These are phyloP conservation scores for Parazoanthus atlanticus DNA, from an alignment of 92 coral and sea anemone genomes.

Conservation along the genomic window DNA sequence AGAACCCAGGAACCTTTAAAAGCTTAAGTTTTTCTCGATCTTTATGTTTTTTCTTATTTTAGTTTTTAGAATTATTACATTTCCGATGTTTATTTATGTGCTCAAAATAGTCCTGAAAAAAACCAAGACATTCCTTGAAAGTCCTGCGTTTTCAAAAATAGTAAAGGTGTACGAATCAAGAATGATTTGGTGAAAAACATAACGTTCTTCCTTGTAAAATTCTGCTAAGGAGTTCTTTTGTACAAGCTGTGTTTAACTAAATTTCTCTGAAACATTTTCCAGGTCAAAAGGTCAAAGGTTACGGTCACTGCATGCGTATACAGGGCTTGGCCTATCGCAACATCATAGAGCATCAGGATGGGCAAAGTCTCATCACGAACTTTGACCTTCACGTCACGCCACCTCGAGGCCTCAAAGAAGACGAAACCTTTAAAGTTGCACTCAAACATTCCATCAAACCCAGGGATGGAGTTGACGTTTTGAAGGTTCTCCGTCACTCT, in stretches of 20 bases:
- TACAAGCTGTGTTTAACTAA: neutral
- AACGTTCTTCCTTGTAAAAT: neutral
- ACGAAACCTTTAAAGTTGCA: slow-evolving; percentile 35
- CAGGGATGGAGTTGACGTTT: slow-evolving; percentile 21
- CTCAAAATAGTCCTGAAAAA: too few relatives aligned
- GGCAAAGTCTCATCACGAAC: slow-evolving; percentile 1
- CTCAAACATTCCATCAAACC: slow-evolving; percentile 35
- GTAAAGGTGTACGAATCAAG: too few relatives aligned
- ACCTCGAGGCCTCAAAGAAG: slow-evolving; percentile 13
- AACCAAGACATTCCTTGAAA: too few relatives aligned
- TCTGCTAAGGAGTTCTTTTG: neutral
- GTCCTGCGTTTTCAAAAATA: too few relatives aligned
- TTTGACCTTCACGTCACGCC: slow-evolving; percentile 39
- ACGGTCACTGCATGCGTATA: slow-evolving; percentile 33
- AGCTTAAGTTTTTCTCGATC: too few relatives aligned
- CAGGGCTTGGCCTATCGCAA: slow-evolving; percentile 28
- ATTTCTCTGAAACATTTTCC: slow-evolving; percentile 16
- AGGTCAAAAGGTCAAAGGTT: slow-evolving; percentile 19
- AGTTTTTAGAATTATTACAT: too few relatives aligned
- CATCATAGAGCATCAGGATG: slow-evolving; percentile 27
- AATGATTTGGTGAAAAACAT: too few relatives aligned
- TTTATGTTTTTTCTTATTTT: too few relatives aligned
- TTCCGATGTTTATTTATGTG: too few relatives aligned
- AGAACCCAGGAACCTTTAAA: too few relatives aligned
- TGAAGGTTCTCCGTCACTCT: slow-evolving; percentile 24